Conservation (phyloP, 2,888 invertebrate genomes). For the Salticus scenicus region DNA sequence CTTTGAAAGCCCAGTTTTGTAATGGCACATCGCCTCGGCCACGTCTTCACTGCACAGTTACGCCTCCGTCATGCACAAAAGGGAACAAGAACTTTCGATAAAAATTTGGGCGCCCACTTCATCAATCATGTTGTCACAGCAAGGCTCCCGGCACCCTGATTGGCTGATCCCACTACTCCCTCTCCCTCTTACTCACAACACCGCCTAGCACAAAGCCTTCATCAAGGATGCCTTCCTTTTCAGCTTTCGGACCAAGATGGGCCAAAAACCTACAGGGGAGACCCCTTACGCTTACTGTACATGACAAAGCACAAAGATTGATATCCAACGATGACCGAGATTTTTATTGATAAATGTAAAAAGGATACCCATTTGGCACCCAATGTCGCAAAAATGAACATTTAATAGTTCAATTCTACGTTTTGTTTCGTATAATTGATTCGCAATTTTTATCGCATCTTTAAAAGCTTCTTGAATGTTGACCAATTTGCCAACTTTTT, state of each 20-base stretch:
- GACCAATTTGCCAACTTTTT: too few relatives aligned
- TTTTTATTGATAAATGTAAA: conserved; percentile 64
- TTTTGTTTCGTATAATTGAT: conserved; percentile 9
- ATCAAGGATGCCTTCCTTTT: conserved; percentile 67
- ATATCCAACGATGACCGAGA: conserved; percentile 62
- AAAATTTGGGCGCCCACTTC: conserved; percentile 71
- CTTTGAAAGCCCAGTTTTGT: conserved; percentile 70
- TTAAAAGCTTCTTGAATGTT: too few relatives aligned
- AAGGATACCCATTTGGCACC: conserved; percentile 33
- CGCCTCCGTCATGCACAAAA: conserved; percentile 66
- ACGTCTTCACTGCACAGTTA: conserved; percentile 65
- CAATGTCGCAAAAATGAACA: conserved; percentile 24
- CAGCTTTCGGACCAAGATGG: conserved; percentile 56
- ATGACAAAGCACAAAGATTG: conserved; percentile 69
- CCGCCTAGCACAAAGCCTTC: conserved; percentile 66
- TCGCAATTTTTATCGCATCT: too few relatives aligned
- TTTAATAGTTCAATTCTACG: conserved; percentile 18
- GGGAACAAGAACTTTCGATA: conserved; percentile 71
- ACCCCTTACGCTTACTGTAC: conserved; percentile 44
- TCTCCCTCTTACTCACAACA: conserved; percentile 10
- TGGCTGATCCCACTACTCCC: conserved; percentile 56
- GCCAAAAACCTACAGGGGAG: conserved; percentile 26
- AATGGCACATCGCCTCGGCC: conserved; percentile 70
- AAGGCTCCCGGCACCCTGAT: conserved; percentile 69
- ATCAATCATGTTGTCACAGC: conserved; percentile 71